Conservation (phyloP, 2,888 invertebrate genomes). For the Drosophila nigricruria region DNA sequence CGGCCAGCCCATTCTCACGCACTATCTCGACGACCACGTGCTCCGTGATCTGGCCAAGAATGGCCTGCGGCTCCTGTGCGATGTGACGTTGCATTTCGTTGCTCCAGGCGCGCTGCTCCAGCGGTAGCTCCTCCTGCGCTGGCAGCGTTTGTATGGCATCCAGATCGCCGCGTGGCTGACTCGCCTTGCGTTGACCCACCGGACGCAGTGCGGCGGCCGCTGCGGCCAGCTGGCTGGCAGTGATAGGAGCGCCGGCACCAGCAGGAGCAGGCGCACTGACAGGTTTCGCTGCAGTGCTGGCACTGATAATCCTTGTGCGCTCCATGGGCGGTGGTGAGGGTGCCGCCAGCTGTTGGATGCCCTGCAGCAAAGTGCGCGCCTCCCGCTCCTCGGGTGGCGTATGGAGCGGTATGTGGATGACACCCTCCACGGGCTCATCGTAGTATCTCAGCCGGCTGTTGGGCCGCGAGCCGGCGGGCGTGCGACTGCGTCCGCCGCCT, state of each 20-base stretch:
- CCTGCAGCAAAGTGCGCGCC: slow-evolving; percentile 79
- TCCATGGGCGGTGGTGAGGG: slow-evolving; percentile 70
- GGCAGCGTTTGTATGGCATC: slow-evolving; percentile 88
- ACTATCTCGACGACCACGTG: slow-evolving; percentile 47
- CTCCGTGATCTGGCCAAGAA: slow-evolving; percentile 73
- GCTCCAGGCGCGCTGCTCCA: slow-evolving; percentile 70
- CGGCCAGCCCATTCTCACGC: slow-evolving; percentile 77
- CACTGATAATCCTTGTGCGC: slow-evolving; percentile 41
- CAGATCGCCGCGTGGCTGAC: slow-evolving; percentile 81
- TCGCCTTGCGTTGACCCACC: slow-evolving; percentile 47
- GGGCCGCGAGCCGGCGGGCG: slow-evolving; percentile 84
- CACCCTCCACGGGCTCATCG: slow-evolving; percentile 88
- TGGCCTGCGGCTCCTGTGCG: slow-evolving; percentile 59
- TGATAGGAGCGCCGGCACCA: slow-evolving; percentile 66
- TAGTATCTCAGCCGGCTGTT: slow-evolving; percentile 87
- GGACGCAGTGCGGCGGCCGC: slow-evolving; percentile 76
- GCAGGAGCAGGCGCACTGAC: slow-evolving; percentile 31
- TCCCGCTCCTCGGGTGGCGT: slow-evolving; percentile 90
- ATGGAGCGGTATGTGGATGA: slow-evolving; percentile 90
- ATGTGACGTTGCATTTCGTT: background rate
- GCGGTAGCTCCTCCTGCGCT: slow-evolving; percentile 69
- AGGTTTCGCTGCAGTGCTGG: slow-evolving; percentile 21
- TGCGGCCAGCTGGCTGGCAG: slow-evolving; percentile 74
- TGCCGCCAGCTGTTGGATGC: slow-evolving; percentile 79
- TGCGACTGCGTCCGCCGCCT: slow-evolving; percentile 83